Base-by-base conservation (phyloP, 2,888 invertebrate genomes). In the Drosophila mimetica region DNA sequence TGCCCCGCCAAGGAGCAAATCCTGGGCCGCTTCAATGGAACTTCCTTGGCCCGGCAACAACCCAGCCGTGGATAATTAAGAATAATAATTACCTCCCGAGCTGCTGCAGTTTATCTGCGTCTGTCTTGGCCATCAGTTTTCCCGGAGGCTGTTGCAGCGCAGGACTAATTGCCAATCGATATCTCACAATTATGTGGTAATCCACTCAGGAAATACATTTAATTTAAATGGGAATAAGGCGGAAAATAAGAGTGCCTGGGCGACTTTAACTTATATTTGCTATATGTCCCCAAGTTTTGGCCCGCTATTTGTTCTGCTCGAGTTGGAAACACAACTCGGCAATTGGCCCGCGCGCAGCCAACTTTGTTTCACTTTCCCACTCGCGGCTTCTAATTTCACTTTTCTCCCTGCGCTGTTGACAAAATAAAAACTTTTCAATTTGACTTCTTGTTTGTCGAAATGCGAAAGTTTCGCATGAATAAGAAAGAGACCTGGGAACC, bases 351-450 rank as follows among this genome's bases (percentile, higher is more conserved):
- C 25, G 37, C 25, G 61, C n/a, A 39, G 37, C 53, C 67, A 74
- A 65, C 67, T 71, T 74, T 74, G 55, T 74, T 64, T 66, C 55
- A 55, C 74, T 66, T 66, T 44, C 53, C 51, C 63, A 14, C 32
- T 16, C 74, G 74, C 74, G 74, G 67, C 67, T 74, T 66, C 74
- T 74, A 71, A 71, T 67, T 71, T 74, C 52, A 41, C 52, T 64
- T 53, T 64, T 54, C 47, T 34, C n/a, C 37, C 42, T 42, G 16
- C 14, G 50, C 34, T 63, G 51, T 65, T 51, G 44, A 41, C 36
- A 71, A 82, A 75, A 70, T 51, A 51, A 73, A 82, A 82, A 82
- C 76, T 79, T 82, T 76, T 76, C 66, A 69, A 79, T 78, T 78
- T 79, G 67, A 59, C 65, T 65, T 63, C 44, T 64, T 71, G 64